phyloP scores from a whole-genome alignment of 2,113 vertebrate genomes.

The Rhipidura dahli region DNA sequence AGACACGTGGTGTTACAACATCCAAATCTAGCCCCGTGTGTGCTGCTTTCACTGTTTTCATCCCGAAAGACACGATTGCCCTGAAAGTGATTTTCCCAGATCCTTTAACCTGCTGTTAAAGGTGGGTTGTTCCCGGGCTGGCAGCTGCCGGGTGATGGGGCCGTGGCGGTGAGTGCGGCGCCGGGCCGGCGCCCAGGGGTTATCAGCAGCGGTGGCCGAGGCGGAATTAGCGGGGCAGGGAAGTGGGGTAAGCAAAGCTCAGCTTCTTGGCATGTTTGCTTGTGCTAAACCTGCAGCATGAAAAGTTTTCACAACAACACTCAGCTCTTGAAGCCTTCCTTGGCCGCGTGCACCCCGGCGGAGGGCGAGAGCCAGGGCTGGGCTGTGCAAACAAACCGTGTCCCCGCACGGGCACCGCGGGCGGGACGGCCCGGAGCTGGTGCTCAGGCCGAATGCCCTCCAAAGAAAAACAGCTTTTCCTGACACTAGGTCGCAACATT shows the following conservation, averaged over 20 bases:
- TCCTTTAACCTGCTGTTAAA: not conserved
- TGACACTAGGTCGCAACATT: fast-evolving
- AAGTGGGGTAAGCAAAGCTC: not conserved
- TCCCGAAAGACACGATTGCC: not conserved
- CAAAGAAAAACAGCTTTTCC: not conserved
- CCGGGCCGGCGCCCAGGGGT: conserved; percentile 15
- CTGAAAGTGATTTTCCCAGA: not conserved
- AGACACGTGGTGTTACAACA: fast-evolving
- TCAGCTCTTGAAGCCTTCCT: conserved; percentile 7
- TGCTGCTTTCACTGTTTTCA: not conserved
- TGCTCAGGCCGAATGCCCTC: fast-evolving
- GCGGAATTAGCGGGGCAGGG: not conserved
- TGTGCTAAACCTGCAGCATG: conserved; percentile 19
- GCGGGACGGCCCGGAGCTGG: not conserved
- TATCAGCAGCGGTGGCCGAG: not conserved
- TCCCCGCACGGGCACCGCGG: not conserved
- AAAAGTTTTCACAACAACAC: conserved; percentile 55
- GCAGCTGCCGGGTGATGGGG: not conserved
- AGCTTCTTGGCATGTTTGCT: conserved; percentile 44
- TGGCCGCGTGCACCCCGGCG: not conserved
- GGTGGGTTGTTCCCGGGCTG: not conserved
- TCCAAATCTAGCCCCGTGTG: fast-evolving
- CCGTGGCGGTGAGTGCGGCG: not conserved
- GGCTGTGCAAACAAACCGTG: not conserved
- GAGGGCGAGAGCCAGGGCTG: not conserved